Conservation (phyloP, 2,888 invertebrate species). For the Lasioglossum zephyrum region DNA sequence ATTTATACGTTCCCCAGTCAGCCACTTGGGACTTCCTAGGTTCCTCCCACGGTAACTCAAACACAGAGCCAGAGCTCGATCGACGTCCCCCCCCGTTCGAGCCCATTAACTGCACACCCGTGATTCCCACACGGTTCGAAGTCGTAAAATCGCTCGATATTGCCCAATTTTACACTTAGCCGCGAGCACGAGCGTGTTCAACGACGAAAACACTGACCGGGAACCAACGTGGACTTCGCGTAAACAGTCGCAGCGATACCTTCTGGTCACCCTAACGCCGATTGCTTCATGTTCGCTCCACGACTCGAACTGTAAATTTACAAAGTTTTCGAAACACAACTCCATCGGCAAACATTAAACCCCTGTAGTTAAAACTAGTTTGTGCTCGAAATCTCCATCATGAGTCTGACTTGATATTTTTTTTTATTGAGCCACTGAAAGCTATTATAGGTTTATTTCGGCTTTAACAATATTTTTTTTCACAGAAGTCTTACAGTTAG, state of each 20-base stretch:
- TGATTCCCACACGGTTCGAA: conserved; percentile 62
- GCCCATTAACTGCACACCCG: conserved; percentile 68
- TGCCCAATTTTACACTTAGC: conserved; percentile 43
- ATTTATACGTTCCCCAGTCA: conserved; percentile 62
- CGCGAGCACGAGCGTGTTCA: neutral
- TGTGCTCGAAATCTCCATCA: too few species aligned
- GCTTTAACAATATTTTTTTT: too few species aligned
- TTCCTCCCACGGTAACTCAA: conserved; percentile 70
- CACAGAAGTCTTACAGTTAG: too few species aligned
- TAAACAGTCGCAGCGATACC: neutral
- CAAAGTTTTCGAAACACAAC: neutral
- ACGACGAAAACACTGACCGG: neutral
- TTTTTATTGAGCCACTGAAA: too few species aligned
- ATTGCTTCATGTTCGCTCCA: neutral
- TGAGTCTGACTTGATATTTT: neutral
- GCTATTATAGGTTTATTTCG: too few species aligned
- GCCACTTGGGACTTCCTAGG: conserved; percentile 63
- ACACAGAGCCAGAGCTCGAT: conserved; percentile 44
- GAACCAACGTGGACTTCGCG: neutral
- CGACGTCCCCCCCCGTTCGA: conserved; percentile 42
- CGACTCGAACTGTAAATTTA: neutral
- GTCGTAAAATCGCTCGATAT: conserved; percentile 35
- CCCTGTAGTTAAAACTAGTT: neutral
- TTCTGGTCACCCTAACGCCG: neutral
- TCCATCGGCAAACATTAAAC: neutral